Conservation (phyloP, 2,888 invertebrate species). For the Philhelius pedissequus region DNA sequence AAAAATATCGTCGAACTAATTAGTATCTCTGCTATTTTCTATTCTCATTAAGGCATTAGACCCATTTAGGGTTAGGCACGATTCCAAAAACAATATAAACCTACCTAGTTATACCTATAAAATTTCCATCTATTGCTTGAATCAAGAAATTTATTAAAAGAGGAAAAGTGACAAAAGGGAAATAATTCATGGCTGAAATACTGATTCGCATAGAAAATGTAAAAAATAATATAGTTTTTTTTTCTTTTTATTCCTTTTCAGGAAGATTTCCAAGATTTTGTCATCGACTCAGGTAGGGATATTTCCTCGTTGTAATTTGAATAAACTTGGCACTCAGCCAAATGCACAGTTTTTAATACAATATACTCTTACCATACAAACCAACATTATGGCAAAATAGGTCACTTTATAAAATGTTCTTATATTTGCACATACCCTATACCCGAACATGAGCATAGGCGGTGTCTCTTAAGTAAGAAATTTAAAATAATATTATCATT, state of each 20-base stretch:
- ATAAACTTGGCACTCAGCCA: constrained; percentile 35
- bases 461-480: background rate
- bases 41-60: constrained; percentile 12
- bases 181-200: background rate
- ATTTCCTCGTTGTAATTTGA: background rate
- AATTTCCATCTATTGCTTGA: background rate
- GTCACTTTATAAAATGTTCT: constrained; percentile 38
- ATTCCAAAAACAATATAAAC: constrained; percentile 22
- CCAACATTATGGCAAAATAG: constrained; percentile 16
- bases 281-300: constrained; percentile 32
- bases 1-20: constrained; percentile 25
- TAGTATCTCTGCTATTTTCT: constrained; percentile 13
- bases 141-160: constrained; percentile 38
- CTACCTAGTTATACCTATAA: background rate
- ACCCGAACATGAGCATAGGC: background rate
- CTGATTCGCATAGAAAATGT: background rate
- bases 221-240: constrained; percentile 1
- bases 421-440: background rate
- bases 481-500: background rate
- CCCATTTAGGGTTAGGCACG: constrained; percentile 32
- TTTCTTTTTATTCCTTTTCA: background rate
- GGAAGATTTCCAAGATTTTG: constrained; percentile 28
- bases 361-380: too few species aligned
- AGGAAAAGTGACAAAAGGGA: constrained; percentile 26
- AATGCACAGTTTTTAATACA: constrained; percentile 12